Evolutionary conservation across 2,113 vertebrate genomes (phyloP), one percentile per base, ranked within the genome.

Genomic region (Rattus rattus): DNA sequence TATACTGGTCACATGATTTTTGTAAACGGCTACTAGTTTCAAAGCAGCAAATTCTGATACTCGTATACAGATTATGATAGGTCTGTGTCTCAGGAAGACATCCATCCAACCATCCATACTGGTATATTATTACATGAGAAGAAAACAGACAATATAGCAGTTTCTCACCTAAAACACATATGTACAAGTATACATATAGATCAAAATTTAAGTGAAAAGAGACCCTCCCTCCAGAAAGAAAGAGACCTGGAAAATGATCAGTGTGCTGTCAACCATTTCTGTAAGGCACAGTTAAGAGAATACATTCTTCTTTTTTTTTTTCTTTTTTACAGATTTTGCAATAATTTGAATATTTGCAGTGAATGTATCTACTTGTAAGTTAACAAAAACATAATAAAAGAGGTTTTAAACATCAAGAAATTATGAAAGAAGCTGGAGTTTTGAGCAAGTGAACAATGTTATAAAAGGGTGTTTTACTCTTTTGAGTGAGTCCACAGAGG

Each of bases 371-470:
- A 85, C 56, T 43, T 67, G 36, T 63, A 89, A 91, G 72, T 79
- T 97, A 33, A 95, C 85, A 28, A 94, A 90, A 81, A 43, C 10
- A 88, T 63, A 76, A 72, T 87, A n/a, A 83, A 92, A 33, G 91
- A 20, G 30, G 16, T 88, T 94, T 94, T 49, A 92, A 63, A n/a
- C 12, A 83, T 22, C 22, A 67, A n/a, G 36, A 73, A 89, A n/a
- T 61, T 67, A 65, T 16, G 63, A 92, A 80, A 49, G 69, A 95
- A 85, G 12, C 1, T 30, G 11, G 69, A 59, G 2, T 0, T 92
- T 91, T 90, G 20, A 91, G 36, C 11, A 61, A 5, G 22, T 24
- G 16, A 39, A 36, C 33, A 52, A 10, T 36, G 14, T 52, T 84
- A 4, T 0, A 36, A 63, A 26, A 85, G 10, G 54, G n/a, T 65